Base-by-base conservation (phyloP, 2,797 vertebrate genomes). In the Myripristis murdjan region DNA sequence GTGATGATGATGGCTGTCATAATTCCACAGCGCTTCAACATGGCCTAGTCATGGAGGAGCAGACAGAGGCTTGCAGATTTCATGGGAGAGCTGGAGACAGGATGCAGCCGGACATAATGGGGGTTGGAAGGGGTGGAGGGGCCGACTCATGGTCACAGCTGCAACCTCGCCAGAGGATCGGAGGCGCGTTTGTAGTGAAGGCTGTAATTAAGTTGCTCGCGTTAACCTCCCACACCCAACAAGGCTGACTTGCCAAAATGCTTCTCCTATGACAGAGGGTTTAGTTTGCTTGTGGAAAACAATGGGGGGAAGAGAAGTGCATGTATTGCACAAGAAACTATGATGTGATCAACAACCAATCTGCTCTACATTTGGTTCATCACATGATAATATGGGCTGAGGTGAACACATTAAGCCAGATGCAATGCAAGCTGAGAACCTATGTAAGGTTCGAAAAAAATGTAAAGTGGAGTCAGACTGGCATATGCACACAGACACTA, bases 121-220 rank as follows among this genome's bases (percentile, higher is more conserved):
- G 85, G 86, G 78, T 80, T 81, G 74, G 72, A 75, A 52, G 18
- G 33, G 55, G 66, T 2, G 52, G 53, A 16, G 63, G 54, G 75
- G 56, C 11, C 24, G 46, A 82, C 53, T 82, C 83, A 86, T 75
- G 86, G 89, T 77, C 86, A 87, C 91, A 94, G 84, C 91, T 93
- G 91, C 88, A 86, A 73, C 81, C 59, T 77, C 44, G 22, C 85
- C 78, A 82, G 84, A 88, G 82, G 79, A 91, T 78, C 80, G 75
- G 77, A 89, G 73, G 81, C 63, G 20, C 53, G 77, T 70, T 81
- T 83, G 79, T 90, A 87, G 86, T 84, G 84, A 89, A 91, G 76
- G 77, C 79, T 89, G 82, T 89, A 92, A 93, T 93, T 89, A 92
- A 90, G 89, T 83, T 59, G 60, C 84, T 86, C 49, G 64, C 73